phyloP scores from a whole-genome alignment of 2,113 vertebrate genomes.

The Falcunculus frontatus region DNA sequence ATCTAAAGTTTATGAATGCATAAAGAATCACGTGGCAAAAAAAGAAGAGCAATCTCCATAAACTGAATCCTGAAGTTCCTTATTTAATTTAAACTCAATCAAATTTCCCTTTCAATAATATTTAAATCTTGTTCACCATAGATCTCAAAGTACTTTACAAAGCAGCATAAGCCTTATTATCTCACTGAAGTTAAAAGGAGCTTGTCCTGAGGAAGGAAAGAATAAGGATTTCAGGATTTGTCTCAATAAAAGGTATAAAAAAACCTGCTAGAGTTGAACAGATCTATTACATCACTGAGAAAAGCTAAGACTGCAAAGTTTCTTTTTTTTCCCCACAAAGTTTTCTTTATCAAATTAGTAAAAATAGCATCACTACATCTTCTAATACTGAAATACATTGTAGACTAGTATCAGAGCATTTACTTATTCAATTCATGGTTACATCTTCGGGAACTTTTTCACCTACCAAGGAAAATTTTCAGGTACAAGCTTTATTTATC shows the following conservation, averaged over 20 bases:
- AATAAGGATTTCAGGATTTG: background rate
- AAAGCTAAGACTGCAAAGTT: background rate
- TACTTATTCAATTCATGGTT: background rate
- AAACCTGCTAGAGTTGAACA: background rate
- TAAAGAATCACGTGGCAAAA: background rate
- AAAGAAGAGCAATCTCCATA: background rate
- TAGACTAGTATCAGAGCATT: background rate
- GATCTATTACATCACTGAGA: background rate
- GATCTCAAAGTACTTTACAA: background rate
- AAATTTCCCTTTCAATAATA: slow-evolving; percentile 21
- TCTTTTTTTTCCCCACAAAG: background rate
- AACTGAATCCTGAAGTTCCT: background rate
- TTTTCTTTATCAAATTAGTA: background rate
- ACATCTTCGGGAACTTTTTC: background rate
- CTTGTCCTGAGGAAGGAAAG: background rate
- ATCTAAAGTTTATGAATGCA: background rate
- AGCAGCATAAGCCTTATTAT: background rate
- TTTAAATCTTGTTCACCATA: background rate
- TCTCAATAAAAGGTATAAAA: background rate
- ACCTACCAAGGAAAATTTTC: background rate
- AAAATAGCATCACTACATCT: background rate
- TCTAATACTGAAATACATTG: background rate
- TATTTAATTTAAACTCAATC: background rate
- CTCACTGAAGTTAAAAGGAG: slow-evolving; percentile 1
- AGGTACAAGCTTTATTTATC: background rate